Conservation (phyloP, 2,113 vertebrate species). For the Indicator maculatus region DNA sequence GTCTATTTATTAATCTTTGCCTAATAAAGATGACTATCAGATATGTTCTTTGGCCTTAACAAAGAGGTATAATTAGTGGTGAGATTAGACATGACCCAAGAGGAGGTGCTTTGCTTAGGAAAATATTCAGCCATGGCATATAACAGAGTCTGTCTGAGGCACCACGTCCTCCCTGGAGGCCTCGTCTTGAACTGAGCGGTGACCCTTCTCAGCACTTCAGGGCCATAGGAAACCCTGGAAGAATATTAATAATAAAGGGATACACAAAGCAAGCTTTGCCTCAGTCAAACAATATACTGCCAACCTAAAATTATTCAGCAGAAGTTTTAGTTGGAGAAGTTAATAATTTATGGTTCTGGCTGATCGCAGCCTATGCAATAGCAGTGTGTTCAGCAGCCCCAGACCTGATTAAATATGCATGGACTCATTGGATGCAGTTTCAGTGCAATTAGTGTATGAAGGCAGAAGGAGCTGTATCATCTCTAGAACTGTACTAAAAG, state of each 20-base stretch:
- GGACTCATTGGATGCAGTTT: conserved; percentile 61
- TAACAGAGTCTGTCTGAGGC: conserved; percentile 52
- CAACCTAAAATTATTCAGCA: conserved; percentile 47
- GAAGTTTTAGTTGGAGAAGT: conserved; percentile 55
- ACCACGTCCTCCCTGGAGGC: conserved; percentile 53
- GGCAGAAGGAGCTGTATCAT: conserved; percentile 13
- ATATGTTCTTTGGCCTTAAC: conserved; percentile 60
- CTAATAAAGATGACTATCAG: conserved; percentile 57
- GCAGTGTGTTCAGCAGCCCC: conserved; percentile 30
- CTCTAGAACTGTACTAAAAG: conserved; percentile 21
- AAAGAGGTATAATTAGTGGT: conserved; percentile 61
- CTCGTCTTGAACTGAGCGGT: conserved; percentile 39
- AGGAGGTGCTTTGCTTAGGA: conserved; percentile 53
- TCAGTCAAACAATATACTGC: neutral
- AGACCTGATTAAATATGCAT: conserved; percentile 67
- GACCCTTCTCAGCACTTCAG: conserved; percentile 48
- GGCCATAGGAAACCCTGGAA: conserved; percentile 21
- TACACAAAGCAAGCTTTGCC: conserved; percentile 16
- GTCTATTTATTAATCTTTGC: conserved; percentile 58
- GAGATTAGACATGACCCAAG: conserved; percentile 63
- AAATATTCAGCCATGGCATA: neutral
- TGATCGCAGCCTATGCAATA: conserved; percentile 33
- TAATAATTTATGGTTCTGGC: conserved; percentile 66
- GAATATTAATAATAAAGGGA: conserved; percentile 65
- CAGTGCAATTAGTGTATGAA: conserved; percentile 60